These are phyloP conservation scores for Nyctereutes procyonoides DNA, from an alignment of 2,113 vertebrate genomes.

Conservation along the genomic window DNA sequence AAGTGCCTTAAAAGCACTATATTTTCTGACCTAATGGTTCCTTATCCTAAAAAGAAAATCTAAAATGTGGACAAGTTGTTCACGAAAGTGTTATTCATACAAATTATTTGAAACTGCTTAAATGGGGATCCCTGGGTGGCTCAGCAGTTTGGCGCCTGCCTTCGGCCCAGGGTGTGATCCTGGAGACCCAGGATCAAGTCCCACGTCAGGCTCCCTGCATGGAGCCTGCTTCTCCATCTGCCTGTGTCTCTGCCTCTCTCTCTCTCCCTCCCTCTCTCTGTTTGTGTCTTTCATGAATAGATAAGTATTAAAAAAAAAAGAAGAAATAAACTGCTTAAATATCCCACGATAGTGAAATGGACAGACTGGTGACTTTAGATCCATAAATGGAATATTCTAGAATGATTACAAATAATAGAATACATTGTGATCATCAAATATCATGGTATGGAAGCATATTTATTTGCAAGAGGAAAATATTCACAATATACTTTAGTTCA, in stretches of 20 bases:
- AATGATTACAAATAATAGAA: conserved; percentile 37
- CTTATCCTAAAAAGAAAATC: not conserved
- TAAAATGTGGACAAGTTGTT: not conserved
- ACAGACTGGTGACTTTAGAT: conserved; percentile 25
- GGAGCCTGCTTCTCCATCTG: no score
- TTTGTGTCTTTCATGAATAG: no score
- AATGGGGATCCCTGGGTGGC: not conserved
- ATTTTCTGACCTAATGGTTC: conserved; percentile 13
- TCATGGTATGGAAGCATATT: not conserved
- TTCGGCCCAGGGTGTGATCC: no score
- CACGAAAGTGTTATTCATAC: not conserved
- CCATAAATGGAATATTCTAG: not conserved
- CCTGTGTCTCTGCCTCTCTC: no score
- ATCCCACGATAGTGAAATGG: not conserved
- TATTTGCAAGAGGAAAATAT: conserved; percentile 32
- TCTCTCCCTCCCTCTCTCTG: no score
- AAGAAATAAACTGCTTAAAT: not conserved
- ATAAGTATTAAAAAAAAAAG: no score
- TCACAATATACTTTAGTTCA: conserved; percentile 27
- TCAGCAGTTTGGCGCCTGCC: no score
- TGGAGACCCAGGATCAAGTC: no score
- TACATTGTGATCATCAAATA: conserved; percentile 18
- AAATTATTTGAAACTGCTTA: conserved; percentile 12
- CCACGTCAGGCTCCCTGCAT: no score
- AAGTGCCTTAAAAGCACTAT: not conserved